A percentile compares a stretch with the other conserved stretches of the same genome.
These are phyloP conservation scores for Haemorhous mexicanus DNA, from an alignment of 2,113 vertebrate species.

Conservation along the genomic window DNA sequence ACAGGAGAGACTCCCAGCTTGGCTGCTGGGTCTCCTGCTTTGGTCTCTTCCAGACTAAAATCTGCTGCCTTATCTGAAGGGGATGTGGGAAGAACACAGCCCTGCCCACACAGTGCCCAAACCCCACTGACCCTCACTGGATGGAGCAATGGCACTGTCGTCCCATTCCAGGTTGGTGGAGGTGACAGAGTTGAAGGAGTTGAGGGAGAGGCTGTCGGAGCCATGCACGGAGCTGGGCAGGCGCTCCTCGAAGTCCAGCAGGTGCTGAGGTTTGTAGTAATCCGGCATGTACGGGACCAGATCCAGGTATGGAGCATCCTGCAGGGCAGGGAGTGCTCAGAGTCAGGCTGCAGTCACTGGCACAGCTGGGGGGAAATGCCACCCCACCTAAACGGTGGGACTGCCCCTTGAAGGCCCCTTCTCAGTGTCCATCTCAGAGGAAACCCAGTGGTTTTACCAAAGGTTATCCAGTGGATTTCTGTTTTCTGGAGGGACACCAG, in stretches of 20 bases:
- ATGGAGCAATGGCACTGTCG: slow-evolving; percentile 95
- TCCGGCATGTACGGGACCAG: slow-evolving; percentile 98
- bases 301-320: slow-evolving; percentile 96
- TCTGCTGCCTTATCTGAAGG: not conserved
- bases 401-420: not conserved
- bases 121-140: slow-evolving; percentile 88
- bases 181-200: slow-evolving; percentile 95
- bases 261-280: slow-evolving; percentile 96
- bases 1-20: not conserved
- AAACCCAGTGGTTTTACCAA: accelerated
- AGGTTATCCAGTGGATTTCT: not conserved
- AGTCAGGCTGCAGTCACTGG: not conserved
- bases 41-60: not conserved
- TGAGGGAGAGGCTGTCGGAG: slow-evolving; percentile 92
- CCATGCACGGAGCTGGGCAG: slow-evolving; percentile 84
- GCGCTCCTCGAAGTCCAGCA: slow-evolving; percentile 95
- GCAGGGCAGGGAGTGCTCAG: not conserved
- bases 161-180: slow-evolving; percentile 99
- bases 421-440: not conserved
- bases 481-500: not conserved
- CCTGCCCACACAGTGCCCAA: not conserved
- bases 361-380: not conserved
- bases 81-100: not conserved
- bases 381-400: accelerated
- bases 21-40: not conserved